Percentiles rank a stretch among this genome's conserved stretches.
Conservation (phyloP, 2,113 vertebrate species). For the Cebus imitator region DNA sequence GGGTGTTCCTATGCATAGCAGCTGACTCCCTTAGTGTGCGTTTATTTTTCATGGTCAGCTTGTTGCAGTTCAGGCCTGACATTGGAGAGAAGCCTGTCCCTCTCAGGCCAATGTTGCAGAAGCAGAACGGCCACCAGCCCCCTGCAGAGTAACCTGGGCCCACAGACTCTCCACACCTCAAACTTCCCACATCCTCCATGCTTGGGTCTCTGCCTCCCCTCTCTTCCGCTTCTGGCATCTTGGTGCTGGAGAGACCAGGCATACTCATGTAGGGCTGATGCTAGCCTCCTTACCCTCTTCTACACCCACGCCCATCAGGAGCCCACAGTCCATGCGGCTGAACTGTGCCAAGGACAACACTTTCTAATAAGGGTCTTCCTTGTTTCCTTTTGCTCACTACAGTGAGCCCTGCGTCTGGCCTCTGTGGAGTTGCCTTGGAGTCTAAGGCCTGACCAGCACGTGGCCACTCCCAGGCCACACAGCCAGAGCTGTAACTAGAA, state of each 20-base stretch:
- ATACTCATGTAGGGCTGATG: background rate
- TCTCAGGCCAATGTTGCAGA: background rate
- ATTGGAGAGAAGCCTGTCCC: background rate
- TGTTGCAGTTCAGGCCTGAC: background rate
- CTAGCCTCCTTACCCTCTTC: background rate
- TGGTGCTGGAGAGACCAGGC: background rate
- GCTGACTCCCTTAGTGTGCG: background rate
- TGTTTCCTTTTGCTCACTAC: background rate
- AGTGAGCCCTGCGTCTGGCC: background rate
- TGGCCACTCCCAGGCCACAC: too few relatives aligned
- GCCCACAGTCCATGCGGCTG: background rate
- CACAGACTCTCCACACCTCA: background rate
- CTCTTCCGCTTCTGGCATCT: background rate
- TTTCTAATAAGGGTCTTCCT: background rate
- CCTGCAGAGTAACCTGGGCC: background rate
- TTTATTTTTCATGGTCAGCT: background rate
- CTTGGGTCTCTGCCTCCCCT: background rate
- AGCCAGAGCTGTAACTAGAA: background rate
- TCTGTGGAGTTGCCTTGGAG: background rate
- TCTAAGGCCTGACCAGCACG: background rate
- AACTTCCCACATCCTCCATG: background rate
- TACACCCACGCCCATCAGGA: background rate
- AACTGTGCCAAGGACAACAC: background rate
- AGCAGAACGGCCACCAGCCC: background rate
- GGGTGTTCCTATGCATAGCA: background rate